Percentiles rank a stretch among this genome's conserved stretches.
These are phyloP conservation scores for Cairina moschata DNA, from an alignment of 2,113 vertebrate genomes.

Conservation along the genomic window DNA sequence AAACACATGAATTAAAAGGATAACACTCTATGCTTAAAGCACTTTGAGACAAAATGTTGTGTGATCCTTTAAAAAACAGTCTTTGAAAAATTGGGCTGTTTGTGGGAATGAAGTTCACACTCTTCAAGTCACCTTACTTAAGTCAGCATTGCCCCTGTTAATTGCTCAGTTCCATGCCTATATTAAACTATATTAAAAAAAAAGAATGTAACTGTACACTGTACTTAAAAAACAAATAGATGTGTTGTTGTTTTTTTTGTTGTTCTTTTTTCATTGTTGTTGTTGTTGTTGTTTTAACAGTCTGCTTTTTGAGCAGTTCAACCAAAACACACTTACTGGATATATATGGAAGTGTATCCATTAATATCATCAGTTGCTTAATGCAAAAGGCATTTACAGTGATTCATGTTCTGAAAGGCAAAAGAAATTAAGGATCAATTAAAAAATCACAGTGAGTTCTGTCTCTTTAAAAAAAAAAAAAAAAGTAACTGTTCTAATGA, in stretches of 20 bases:
- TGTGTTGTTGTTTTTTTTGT: no score
- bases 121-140: neutral
- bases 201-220: neutral
- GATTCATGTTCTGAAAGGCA: neutral
- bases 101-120: neutral
- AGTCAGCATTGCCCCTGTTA: neutral
- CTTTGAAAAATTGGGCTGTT: neutral
- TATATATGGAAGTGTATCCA: neutral
- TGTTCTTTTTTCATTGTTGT: no score
- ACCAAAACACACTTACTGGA: neutral
- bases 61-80: neutral
- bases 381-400: accelerated
- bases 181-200: neutral
- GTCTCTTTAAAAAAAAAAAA: neutral
- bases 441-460: neutral
- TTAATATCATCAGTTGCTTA: neutral
- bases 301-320: neutral
- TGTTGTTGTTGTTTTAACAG: neutral
- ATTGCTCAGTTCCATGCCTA: neutral
- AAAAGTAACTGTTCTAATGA: neutral
- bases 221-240: neutral
- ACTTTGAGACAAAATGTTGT: neutral
- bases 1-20: neutral
- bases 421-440: neutral
- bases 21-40: neutral